phyloP scores from a whole-genome alignment of 2,797 vertebrate genomes.

The Anguilla anguilla region DNA sequence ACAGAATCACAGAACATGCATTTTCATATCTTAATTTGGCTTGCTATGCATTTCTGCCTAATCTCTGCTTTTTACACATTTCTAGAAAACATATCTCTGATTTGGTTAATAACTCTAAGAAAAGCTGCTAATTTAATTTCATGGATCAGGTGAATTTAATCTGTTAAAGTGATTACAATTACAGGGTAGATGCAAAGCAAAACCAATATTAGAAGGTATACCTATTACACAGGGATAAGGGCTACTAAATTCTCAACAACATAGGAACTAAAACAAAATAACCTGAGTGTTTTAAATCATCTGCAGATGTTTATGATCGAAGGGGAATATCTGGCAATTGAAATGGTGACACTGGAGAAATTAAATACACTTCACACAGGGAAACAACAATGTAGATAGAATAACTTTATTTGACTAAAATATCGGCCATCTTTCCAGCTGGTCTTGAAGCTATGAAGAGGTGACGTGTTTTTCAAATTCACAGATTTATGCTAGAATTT shows the following conservation, averaged over 20 bases:
- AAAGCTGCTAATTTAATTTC: neutral
- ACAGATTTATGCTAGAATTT: neutral
- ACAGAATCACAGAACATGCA: neutral
- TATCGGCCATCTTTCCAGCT: too few relatives aligned
- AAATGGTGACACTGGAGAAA: neutral
- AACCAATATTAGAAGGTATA: neutral
- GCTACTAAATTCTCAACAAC: too few relatives aligned
- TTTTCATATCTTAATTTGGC: neutral
- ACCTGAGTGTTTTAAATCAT: neutral
- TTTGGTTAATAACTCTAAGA: neutral
- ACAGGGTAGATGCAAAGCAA: neutral
- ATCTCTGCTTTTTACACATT: neutral
- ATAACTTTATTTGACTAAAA: too few relatives aligned
- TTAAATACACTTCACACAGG: neutral
- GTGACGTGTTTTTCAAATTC: neutral
- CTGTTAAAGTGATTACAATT: neutral
- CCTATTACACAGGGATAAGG: neutral
- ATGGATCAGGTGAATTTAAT: conserved; percentile 13
- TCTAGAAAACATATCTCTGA: neutral
- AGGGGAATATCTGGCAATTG: neutral
- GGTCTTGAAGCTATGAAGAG: too few relatives aligned
- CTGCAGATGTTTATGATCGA: neutral
- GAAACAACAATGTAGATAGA: neutral
- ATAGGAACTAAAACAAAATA: neutral
- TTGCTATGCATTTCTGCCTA: neutral